Percentiles rank a stretch among this genome's conserved stretches.
phyloP scores from a whole-genome alignment of 1,140 invertebrate species.

The Parasteatoda tepidariorum region DNA sequence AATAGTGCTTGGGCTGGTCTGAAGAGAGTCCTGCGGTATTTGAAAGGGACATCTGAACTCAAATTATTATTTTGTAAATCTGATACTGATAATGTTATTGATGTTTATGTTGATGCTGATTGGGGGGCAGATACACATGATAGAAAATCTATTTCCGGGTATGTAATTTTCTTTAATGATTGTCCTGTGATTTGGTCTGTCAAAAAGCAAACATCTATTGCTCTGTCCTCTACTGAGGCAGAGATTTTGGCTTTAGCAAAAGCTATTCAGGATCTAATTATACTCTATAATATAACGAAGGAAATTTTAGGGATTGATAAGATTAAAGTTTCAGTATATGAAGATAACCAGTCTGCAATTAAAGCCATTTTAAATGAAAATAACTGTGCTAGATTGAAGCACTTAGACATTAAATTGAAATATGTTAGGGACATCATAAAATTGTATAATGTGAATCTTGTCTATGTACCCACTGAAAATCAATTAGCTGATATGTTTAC shows the following conservation, averaged over 20 bases:
- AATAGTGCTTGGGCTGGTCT: background rate
- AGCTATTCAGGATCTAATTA: background rate
- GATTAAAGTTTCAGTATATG: background rate
- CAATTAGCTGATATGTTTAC: conserved; percentile 8
- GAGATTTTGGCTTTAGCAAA: background rate
- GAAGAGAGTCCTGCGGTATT: background rate
- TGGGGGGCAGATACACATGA: conserved; percentile 8
- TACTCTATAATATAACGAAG: background rate
- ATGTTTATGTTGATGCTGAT: background rate
- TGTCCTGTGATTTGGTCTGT: conserved; percentile 3
- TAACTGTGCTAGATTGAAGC: conserved; percentile 9
- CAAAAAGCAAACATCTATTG: background rate
- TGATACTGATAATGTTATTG: background rate
- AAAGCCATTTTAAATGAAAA: background rate
- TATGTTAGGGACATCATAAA: background rate
- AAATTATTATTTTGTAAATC: background rate
- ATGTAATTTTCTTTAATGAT: background rate
- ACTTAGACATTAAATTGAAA: conserved; percentile 7
- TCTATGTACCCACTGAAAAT: background rate
- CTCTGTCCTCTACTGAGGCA: background rate
- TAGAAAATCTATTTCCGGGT: conserved; percentile 18
- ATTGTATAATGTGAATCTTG: background rate
- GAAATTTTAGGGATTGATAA: conserved; percentile 3
- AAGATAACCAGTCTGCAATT: conserved; percentile 7
- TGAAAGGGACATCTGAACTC: background rate